These are phyloP conservation scores for Drosophila kokeensis DNA, from an alignment of 2,888 invertebrate genomes.

Conservation along the genomic window DNA sequence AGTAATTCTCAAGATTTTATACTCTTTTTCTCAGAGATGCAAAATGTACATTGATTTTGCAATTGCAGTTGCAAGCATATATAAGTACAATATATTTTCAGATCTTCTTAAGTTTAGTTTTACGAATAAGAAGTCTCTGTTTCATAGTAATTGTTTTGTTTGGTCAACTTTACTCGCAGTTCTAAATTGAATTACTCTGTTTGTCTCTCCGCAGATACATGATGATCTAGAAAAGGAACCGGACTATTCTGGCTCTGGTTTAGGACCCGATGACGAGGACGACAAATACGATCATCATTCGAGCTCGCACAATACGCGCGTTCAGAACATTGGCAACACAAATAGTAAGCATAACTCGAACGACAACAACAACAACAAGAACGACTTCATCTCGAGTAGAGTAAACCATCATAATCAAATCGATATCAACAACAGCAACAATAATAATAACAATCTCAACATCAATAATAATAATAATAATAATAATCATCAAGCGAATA, in stretches of 20 bases:
- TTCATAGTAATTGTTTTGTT: background rate
- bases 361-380: slow-evolving; percentile 73
- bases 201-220: slow-evolving; percentile 76
- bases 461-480: slow-evolving; percentile 78
- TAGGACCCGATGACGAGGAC: slow-evolving; percentile 93
- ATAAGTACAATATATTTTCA: background rate
- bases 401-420: slow-evolving; percentile 78
- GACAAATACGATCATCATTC: slow-evolving; percentile 81
- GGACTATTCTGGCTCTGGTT: slow-evolving; percentile 94
- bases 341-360: slow-evolving; percentile 82
- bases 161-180: background rate
- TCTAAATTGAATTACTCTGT: background rate
- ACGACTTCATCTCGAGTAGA: slow-evolving; percentile 76
- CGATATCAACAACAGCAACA: slow-evolving; percentile 74
- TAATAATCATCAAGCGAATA: slow-evolving; percentile 83
- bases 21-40: background rate
- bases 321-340: slow-evolving; percentile 64
- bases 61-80: background rate
- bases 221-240: slow-evolving; percentile 88
- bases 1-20: slow-evolving; percentile 12
- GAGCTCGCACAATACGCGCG: slow-evolving; percentile 77
- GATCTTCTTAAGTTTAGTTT: too few species aligned
- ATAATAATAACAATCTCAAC: slow-evolving; percentile 77
- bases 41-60: background rate
- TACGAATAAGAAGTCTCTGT: background rate